Percentiles rank a stretch among this genome's conserved stretches.
Evolutionary conservation across 2,797 vertebrate species (phyloP).

Genomic region (Sebastes baramenuke): DNA sequence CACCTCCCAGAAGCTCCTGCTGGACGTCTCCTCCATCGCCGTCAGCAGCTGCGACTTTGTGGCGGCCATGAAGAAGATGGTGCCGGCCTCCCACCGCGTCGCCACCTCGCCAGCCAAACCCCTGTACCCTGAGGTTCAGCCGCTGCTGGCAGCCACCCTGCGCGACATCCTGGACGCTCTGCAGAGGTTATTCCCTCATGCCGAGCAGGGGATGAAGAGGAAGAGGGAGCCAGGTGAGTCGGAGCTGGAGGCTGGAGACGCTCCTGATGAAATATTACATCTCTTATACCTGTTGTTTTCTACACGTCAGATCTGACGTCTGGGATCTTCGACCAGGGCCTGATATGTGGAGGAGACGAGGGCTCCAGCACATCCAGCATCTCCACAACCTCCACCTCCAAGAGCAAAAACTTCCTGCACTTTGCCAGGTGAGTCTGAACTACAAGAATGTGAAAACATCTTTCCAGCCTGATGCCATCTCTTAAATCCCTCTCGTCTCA

Average conservation of each 20-base stretch:
- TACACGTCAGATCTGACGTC: constrained; percentile 51
- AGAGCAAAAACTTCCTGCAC: constrained; percentile 40
- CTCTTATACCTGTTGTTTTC: neutral
- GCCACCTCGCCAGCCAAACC: constrained; percentile 85
- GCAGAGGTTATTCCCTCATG: constrained; percentile 87
- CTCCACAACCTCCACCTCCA: constrained; percentile 14
- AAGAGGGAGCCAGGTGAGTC: constrained; percentile 77
- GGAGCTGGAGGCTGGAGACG: neutral
- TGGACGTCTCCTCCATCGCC: constrained; percentile 86
- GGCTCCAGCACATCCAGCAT: constrained; percentile 69
- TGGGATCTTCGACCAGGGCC: constrained; percentile 75
- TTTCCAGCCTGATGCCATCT: no score
- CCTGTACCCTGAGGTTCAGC: constrained; percentile 80
- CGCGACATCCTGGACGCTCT: constrained; percentile 75
- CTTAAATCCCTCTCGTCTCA: no score
- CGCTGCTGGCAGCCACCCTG: constrained; percentile 82
- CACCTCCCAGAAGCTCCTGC: constrained; percentile 86
- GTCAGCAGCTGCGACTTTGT: constrained; percentile 88
- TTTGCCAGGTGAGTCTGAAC: constrained; percentile 39
- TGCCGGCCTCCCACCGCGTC: constrained; percentile 76
- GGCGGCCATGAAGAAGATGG: constrained; percentile 86
- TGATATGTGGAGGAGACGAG: constrained; percentile 82
- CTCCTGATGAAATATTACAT: neutral
- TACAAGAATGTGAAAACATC: neutral
- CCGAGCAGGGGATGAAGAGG: constrained; percentile 79